phyloP scores from a whole-genome alignment of 2,797 vertebrate genomes.

The Chaetodon trifasciatus region DNA sequence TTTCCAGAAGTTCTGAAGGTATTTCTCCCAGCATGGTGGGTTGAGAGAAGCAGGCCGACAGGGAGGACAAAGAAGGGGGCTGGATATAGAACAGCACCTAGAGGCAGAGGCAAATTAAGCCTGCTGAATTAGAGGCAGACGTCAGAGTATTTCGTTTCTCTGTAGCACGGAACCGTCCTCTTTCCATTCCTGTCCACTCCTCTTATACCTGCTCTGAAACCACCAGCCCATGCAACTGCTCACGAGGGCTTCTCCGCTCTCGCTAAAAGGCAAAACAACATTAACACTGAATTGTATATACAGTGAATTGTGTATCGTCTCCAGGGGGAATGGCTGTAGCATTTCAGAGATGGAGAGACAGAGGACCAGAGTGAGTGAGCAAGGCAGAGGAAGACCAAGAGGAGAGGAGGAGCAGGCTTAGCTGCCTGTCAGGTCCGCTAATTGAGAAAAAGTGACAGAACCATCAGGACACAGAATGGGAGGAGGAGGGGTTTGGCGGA shows the following conservation, averaged over 20 bases:
- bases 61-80: slow-evolving; percentile 60
- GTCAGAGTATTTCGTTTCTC: slow-evolving; percentile 33
- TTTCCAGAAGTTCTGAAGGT: slow-evolving; percentile 66
- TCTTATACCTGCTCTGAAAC: slow-evolving; percentile 45
- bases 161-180: slow-evolving; percentile 8
- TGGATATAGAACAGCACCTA: slow-evolving; percentile 67
- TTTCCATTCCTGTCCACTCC: not conserved
- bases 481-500: slow-evolving; percentile 72
- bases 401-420: slow-evolving; percentile 77
- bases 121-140: slow-evolving; percentile 44
- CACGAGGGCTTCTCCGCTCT: slow-evolving; percentile 22
- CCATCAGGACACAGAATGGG: slow-evolving; percentile 78
- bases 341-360: slow-evolving; percentile 38
- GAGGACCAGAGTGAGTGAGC: slow-evolving; percentile 39
- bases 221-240: slow-evolving; percentile 28
- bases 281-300: slow-evolving; percentile 45
- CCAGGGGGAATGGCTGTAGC: slow-evolving; percentile 30
- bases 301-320: slow-evolving; percentile 45
- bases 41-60: slow-evolving; percentile 56
- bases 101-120: slow-evolving; percentile 59
- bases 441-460: slow-evolving; percentile 87
- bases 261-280: slow-evolving; percentile 42
- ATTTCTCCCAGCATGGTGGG: slow-evolving; percentile 64
- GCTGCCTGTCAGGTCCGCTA: slow-evolving; percentile 82
- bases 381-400: slow-evolving; percentile 58